These are phyloP conservation scores for Phthorimaea operculella DNA, from an alignment of 1,140 invertebrate species.

Conservation along the genomic window DNA sequence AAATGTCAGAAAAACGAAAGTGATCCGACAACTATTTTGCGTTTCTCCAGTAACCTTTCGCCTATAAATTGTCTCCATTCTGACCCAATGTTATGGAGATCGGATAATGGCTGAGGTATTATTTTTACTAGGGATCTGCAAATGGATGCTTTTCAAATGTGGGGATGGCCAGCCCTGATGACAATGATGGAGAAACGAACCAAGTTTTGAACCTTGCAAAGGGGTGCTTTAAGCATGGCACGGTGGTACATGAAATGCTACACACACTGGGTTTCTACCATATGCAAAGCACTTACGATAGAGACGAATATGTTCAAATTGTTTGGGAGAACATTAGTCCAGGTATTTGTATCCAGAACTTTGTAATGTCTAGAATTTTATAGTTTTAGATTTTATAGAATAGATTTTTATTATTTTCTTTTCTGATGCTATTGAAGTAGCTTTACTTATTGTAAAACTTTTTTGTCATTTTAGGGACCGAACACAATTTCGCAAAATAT, in stretches of 20 bases:
- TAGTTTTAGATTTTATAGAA: too few species aligned
- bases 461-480: constrained; percentile 58
- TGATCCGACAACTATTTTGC: constrained; percentile 8
- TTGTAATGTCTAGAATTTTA: too few species aligned
- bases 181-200: constrained; percentile 29
- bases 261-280: constrained; percentile 78
- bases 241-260: constrained; percentile 75
- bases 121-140: constrained; percentile 41
- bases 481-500: constrained; percentile 79
- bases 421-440: too few species aligned
- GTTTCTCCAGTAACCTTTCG: background rate
- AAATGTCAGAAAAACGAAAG: constrained; percentile 15
- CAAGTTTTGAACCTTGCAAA: constrained; percentile 65
- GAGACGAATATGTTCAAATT: constrained; percentile 76
- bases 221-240: constrained; percentile 66
- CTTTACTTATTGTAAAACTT: too few species aligned
- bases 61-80: background rate
- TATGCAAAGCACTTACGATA: constrained; percentile 77
- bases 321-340: constrained; percentile 74
- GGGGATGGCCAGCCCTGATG: constrained; percentile 42
- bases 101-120: background rate
- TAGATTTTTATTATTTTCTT: too few species aligned
- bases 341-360: constrained; percentile 25
- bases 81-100: background rate
- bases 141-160: constrained; percentile 67